Evolutionary conservation across 2,113 vertebrate species (phyloP).

Genomic region (Odontesthes bonariensis): DNA sequence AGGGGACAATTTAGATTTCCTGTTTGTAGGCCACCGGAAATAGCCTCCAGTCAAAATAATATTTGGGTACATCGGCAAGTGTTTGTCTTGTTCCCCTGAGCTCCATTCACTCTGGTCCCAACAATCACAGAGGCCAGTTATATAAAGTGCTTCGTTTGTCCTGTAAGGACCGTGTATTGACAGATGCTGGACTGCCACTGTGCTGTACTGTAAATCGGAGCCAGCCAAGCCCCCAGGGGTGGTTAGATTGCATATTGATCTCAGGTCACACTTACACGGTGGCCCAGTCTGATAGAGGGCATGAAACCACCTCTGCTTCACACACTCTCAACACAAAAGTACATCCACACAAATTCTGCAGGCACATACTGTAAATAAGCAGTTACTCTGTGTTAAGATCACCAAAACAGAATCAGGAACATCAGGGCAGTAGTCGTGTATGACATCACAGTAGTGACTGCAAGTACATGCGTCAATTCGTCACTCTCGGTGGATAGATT

Average conservation of each 20-base stretch:
- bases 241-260: conserved; percentile 82
- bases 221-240: conserved; percentile 60
- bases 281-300: conserved; percentile 69
- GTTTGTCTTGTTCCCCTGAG: conserved; percentile 26
- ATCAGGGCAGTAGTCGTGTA: background rate
- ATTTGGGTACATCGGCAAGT: conserved; percentile 7
- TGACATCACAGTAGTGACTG: background rate
- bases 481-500: too few species aligned
- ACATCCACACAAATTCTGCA: background rate
- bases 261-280: conserved; percentile 72
- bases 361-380: conserved; percentile 29
- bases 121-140: conserved; percentile 57
- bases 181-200: conserved; percentile 24
- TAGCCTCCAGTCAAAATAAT: conserved; percentile 32
- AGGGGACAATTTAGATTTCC: conserved; percentile 26
- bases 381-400: conserved; percentile 11
- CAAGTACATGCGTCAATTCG: background rate
- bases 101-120: background rate
- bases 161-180: conserved; percentile 55
- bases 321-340: conserved; percentile 14
- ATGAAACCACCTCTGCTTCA: conserved; percentile 50
- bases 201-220: conserved; percentile 45
- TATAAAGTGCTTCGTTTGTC: conserved; percentile 67
- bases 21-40: conserved; percentile 54
- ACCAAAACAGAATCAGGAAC: background rate